A percentile compares a stretch with the other conserved stretches of the same genome.
These are phyloP conservation scores for Turnix velox DNA, from an alignment of 2,113 vertebrate species.

Conservation along the genomic window DNA sequence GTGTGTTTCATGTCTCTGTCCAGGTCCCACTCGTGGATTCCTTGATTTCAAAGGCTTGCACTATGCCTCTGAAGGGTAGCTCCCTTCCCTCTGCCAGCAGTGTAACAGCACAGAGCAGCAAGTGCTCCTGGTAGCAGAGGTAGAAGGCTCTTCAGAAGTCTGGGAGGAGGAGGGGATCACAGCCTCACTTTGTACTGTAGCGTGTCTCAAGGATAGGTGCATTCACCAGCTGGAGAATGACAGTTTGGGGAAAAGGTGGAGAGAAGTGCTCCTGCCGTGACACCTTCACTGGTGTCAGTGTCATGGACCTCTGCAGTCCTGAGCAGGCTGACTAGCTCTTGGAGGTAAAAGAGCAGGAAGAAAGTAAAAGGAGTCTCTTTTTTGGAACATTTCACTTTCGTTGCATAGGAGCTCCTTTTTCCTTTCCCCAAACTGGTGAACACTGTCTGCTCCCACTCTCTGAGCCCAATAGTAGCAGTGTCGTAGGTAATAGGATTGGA, in stretches of 20 bases:
- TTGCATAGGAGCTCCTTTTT: background rate
- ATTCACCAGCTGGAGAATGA: background rate
- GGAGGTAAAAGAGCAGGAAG: background rate
- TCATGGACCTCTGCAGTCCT: background rate
- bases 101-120: background rate
- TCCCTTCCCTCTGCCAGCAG: background rate
- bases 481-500: background rate
- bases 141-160: background rate
- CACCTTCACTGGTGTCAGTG: background rate
- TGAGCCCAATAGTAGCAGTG: fast-evolving
- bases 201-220: background rate
- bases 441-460: background rate
- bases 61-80: background rate
- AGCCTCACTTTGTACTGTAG: background rate
- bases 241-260: background rate
- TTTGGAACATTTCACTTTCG: background rate
- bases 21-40: background rate
- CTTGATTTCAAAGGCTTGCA: background rate
- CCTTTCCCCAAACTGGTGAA: background rate
- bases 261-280: background rate
- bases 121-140: background rate
- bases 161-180: background rate
- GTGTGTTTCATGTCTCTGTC: background rate
- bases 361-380: background rate
- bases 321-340: background rate